Percentiles rank a stretch among this genome's conserved stretches.
Conservation (phyloP, 2,113 vertebrate genomes). For the Falco punctatus region DNA sequence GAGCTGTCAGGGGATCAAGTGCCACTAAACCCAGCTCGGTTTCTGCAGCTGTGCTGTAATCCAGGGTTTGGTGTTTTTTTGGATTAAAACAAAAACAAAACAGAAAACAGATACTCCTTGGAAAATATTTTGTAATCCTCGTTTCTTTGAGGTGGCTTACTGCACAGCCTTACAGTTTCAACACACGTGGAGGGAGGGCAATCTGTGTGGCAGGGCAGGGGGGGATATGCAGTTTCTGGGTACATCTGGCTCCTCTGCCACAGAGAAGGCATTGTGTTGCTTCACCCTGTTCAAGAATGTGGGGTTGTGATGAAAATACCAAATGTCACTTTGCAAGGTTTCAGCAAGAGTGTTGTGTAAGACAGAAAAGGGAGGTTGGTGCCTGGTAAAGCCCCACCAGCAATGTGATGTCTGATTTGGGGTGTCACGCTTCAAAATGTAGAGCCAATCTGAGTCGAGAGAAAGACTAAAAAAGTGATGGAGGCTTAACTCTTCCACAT, state of each 20-base stretch:
- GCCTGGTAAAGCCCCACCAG: not conserved
- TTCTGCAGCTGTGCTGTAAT: not conserved
- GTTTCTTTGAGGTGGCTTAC: not conserved
- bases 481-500: not conserved
- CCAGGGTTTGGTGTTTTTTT: not conserved
- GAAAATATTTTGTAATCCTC: not conserved
- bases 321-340: not conserved
- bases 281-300: not conserved
- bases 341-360: not conserved
- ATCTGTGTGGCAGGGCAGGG: not conserved
- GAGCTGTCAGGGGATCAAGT: not conserved
- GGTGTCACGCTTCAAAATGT: not conserved
- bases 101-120: not conserved
- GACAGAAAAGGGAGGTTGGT: not conserved
- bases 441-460: not conserved
- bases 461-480: not conserved
- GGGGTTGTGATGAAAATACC: not conserved
- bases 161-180: not conserved
- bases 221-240: rapidly evolving
- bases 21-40: not conserved
- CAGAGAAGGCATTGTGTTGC: not conserved
- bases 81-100: not conserved
- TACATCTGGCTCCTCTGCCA: not conserved
- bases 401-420: not conserved
- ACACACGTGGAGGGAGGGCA: not conserved